These are phyloP conservation scores for Callipepla squamata DNA, from an alignment of 2,113 vertebrate genomes.

Conservation along the genomic window DNA sequence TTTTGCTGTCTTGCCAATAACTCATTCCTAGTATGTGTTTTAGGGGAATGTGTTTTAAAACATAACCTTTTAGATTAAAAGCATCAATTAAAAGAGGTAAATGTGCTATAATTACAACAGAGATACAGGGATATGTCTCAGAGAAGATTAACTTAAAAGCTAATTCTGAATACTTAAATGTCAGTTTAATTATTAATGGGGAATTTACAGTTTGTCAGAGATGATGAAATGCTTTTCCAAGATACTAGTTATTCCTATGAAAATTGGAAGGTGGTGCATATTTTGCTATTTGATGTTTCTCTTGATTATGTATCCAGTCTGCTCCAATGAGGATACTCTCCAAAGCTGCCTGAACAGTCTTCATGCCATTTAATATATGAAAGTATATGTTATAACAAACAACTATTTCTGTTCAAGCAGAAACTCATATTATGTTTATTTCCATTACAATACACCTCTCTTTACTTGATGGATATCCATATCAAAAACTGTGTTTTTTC, in stretches of 20 bases:
- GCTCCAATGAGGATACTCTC: background rate
- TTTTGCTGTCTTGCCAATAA: conserved; percentile 31
- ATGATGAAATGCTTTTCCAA: conserved; percentile 15
- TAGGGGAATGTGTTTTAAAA: conserved; percentile 42
- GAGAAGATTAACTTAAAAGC: conserved; percentile 42
- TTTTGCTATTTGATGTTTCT: background rate
- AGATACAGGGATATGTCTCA: background rate
- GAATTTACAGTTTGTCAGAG: conserved; percentile 33
- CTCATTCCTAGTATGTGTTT: conserved; percentile 2
- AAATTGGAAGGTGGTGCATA: background rate
- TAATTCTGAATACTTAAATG: conserved; percentile 45
- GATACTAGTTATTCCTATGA: background rate
- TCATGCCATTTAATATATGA: background rate
- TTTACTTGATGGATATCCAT: background rate
- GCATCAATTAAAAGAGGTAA: conserved; percentile 46
- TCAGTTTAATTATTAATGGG: conserved; percentile 47
- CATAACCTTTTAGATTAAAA: conserved; percentile 55
- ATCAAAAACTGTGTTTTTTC: background rate
- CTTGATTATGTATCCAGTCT: background rate
- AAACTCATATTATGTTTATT: background rate
- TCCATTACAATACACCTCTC: background rate
- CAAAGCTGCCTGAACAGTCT: background rate
- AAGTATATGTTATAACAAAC: background rate
- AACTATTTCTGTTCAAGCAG: background rate
- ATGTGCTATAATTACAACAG: conserved; percentile 53